Evolutionary conservation across 2,888 invertebrate genomes (phyloP).

Genomic region (Metellina segmentata): DNA sequence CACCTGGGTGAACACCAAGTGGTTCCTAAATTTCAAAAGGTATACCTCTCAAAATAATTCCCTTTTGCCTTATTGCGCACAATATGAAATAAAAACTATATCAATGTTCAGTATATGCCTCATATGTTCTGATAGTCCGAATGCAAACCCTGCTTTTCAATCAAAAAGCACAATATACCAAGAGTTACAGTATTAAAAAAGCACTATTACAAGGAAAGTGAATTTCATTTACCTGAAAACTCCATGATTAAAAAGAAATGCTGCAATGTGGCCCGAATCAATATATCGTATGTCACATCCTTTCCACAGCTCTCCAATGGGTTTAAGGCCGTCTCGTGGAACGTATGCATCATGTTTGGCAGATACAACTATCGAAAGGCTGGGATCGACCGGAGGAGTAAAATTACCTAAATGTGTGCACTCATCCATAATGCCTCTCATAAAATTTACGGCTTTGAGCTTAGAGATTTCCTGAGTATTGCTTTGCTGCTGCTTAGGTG

Average conservation of each 20-base stretch:
- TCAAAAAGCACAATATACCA: not conserved
- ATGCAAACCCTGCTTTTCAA: not conserved
- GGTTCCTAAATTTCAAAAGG: too few species aligned
- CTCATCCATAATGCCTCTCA: slow-evolving; percentile 99
- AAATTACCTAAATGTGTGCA: slow-evolving; percentile 98
- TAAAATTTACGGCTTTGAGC: slow-evolving; percentile 86
- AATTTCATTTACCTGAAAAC: slow-evolving; percentile 88
- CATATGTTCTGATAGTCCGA: too few species aligned
- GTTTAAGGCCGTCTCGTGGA: slow-evolving; percentile 90
- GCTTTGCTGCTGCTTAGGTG: slow-evolving; percentile 9
- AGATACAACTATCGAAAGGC: slow-evolving; percentile 93
- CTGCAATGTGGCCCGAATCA: slow-evolving; percentile 90
- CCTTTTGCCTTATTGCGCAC: too few species aligned
- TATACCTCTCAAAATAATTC: too few species aligned
- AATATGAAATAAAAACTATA: too few species aligned
- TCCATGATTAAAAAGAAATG: slow-evolving; percentile 92
- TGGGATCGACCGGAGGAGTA: slow-evolving; percentile 90
- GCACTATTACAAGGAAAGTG: not conserved
- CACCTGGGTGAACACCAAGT: too few species aligned
- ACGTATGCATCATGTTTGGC: slow-evolving; percentile 88
- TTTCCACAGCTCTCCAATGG: slow-evolving; percentile 94
- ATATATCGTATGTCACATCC: slow-evolving; percentile 93
- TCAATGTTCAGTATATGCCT: too few species aligned
- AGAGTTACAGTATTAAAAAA: too few species aligned
- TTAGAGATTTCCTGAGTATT: slow-evolving; percentile 58